Base-by-base conservation (phyloP, 2,113 vertebrate species). In the Polypterus bichir region DNA sequence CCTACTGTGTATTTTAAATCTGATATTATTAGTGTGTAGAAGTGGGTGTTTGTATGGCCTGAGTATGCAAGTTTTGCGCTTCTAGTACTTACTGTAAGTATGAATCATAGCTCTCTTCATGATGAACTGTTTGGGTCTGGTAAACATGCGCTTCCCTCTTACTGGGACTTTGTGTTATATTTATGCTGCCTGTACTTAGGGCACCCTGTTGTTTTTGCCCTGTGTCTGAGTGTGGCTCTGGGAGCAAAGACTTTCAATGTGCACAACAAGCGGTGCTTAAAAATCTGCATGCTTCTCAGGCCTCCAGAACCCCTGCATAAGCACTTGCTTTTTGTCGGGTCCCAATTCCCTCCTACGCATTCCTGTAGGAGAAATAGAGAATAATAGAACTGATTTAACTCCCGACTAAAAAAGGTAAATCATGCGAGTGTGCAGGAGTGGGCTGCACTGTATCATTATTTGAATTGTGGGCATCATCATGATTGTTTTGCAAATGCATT, bases 61-160 rank as follows among this genome's bases (percentile, higher is more conserved):
- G 27, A 27, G 27, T 27, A 27, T 27, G 27, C 27, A 27, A 27
- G 27, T 27, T 27, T 27, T 27, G 27, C 27, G 27, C 27, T 27
- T 27, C 27, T 27, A 27, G 27, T 27, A 27, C 27, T 27, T 27
- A 27, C 69, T 27, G 61, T 59, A 65, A 62, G 68, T 59, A 49
- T 51, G 52, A 7, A 55, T 5, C 0, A 1, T 1, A 1, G 4
- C 2, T 9, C n/a, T 3, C 27, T 7, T 51, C 3, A 0, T 11
- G 9, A 49, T 49, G 45, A 44, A 7, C 9, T 9, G 5, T 54
- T 57, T 7, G 4, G 6, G 6, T 51, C 51, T 44, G 9, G 6
- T 9, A 27, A 27, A 27, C 27, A 1, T 27, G 27, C 2, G 27
- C 27, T 52, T 4, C 51, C 10, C 10, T 52, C 10, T 52, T 3